Percentiles rank a stretch among this genome's conserved stretches.
Conservation (phyloP, 1,140 invertebrate genomes). For the Gryllus bimaculatus region DNA sequence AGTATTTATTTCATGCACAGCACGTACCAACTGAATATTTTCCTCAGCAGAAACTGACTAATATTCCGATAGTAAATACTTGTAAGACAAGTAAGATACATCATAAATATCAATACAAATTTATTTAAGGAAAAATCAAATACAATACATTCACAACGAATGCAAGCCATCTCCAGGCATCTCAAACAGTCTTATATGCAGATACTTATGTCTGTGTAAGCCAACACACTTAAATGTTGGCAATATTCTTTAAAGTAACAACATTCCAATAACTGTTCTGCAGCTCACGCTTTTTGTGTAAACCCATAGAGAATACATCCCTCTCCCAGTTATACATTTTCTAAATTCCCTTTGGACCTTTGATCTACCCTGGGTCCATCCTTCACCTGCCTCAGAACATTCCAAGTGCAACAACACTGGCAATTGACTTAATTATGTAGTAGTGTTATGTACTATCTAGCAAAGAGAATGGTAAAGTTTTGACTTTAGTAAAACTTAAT, state of each 20-base stretch:
- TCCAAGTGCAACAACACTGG: background rate
- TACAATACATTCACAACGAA: background rate
- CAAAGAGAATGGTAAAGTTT: too few relatives aligned
- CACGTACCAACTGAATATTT: too few relatives aligned
- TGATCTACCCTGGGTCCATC: too few relatives aligned
- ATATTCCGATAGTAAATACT: too few relatives aligned
- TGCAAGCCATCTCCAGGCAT: background rate
- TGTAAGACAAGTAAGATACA: too few relatives aligned
- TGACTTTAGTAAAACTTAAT: too few relatives aligned
- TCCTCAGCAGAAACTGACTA: too few relatives aligned
- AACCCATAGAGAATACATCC: background rate
- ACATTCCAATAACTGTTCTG: background rate
- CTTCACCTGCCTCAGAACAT: background rate
- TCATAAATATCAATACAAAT: background rate
- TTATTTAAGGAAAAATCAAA: constrained; percentile 1
- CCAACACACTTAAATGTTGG: background rate
- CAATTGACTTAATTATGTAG: background rate
- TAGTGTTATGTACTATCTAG: too few relatives aligned
- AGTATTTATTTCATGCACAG: too few relatives aligned
- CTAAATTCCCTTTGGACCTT: background rate
- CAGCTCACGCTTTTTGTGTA: background rate
- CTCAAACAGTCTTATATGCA: background rate
- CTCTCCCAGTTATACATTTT: background rate
- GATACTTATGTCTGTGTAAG: background rate
- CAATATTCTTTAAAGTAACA: background rate